Percentiles rank a stretch among this genome's conserved stretches.
Conservation (phyloP, 2,113 vertebrate species). For the Osmerus mordax region DNA sequence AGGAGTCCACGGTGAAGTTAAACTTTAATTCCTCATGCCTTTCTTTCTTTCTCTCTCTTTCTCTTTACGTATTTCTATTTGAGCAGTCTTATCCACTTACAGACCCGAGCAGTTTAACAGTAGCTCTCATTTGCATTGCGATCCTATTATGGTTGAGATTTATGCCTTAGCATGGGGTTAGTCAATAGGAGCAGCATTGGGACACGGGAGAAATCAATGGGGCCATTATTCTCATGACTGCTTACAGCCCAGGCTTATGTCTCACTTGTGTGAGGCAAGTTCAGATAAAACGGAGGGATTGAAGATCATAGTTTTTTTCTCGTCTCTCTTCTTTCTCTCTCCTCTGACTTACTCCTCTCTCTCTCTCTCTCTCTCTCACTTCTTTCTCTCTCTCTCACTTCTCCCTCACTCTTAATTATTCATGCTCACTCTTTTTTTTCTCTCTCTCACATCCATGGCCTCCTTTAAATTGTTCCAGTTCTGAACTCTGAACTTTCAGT, state of each 20-base stretch:
- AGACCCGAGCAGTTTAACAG: conserved; percentile 22
- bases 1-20: background rate
- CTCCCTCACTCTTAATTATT: background rate
- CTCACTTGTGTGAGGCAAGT: conserved; percentile 28
- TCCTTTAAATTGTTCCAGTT: background rate
- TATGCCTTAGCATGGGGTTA: conserved; percentile 31
- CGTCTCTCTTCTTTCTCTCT: background rate
- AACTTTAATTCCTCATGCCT: background rate
- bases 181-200: conserved; percentile 42
- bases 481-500: background rate
- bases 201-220: conserved; percentile 46
- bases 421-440: background rate
- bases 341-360: background rate
- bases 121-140: conserved; percentile 40
- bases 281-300: conserved; percentile 33
- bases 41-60: conserved; percentile 9
- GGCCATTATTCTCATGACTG: conserved; percentile 44
- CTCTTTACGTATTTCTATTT: background rate
- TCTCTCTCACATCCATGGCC: background rate
- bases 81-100: background rate
- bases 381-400: conserved; percentile 3
- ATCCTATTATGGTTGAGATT: conserved; percentile 46
- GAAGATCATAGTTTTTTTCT: conserved; percentile 25
- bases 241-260: conserved; percentile 18
- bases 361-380: background rate